phyloP scores from a whole-genome alignment of 2,113 vertebrate genomes.

The Ceuthmochares aereus region DNA sequence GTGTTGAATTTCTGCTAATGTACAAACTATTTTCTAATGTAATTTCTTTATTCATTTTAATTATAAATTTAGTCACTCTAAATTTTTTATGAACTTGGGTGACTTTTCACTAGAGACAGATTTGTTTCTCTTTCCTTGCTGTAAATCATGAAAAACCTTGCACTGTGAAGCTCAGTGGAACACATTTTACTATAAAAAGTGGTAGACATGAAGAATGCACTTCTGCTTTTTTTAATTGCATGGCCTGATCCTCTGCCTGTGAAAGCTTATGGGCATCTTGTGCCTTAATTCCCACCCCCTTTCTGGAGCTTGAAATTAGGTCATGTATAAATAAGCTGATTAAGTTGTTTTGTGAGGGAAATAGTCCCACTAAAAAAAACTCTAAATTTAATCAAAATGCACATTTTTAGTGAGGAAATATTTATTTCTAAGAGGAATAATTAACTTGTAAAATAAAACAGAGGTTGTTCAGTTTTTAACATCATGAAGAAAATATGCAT shows the following conservation, averaged over 20 bases:
- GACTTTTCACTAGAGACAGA: conserved; percentile 26
- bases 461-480: too few species aligned
- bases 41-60: background rate
- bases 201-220: background rate
- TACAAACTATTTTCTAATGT: background rate
- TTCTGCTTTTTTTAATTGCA: background rate
- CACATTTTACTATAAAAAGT: background rate
- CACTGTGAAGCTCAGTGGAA: background rate
- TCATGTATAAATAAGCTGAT: conserved; percentile 39
- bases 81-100: conserved; percentile 45
- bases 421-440: conserved; percentile 10
- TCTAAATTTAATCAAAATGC: background rate
- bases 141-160: background rate
- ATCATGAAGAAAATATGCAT: background rate
- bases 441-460: background rate
- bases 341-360: conserved; percentile 22
- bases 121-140: background rate
- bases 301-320: conserved; percentile 6
- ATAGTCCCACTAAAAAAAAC: background rate
- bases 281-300: background rate
- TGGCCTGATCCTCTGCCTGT: background rate
- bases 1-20: background rate
- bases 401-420: conserved; percentile 2
- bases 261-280: conserved; percentile 2
- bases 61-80: conserved; percentile 34